Evolutionary conservation across 2,797 vertebrate species (phyloP).

Genomic region (Gallirallus australis): DNA sequence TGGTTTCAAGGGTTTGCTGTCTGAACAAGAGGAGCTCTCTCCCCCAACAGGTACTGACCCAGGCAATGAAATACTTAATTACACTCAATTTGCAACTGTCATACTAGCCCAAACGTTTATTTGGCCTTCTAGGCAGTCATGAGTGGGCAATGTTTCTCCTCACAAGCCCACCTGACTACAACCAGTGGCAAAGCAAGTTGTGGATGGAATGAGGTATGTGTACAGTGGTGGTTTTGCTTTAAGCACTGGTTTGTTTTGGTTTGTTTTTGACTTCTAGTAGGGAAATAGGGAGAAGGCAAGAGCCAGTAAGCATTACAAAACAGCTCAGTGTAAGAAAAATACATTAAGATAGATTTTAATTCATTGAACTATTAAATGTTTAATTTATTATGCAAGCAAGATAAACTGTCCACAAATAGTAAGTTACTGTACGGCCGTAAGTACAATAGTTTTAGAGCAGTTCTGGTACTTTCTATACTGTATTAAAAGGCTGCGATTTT

Average conservation of each 20-base stretch:
- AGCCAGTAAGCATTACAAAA: neutral
- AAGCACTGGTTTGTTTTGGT: too few species aligned
- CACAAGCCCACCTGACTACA: neutral
- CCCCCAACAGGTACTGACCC: too few species aligned
- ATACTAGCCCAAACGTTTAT: accelerated
- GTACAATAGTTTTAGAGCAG: conserved; percentile 54
- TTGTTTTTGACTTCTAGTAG: neutral
- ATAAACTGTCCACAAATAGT: conserved; percentile 66
- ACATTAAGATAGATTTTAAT: conserved; percentile 2
- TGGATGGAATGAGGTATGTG: too few species aligned
- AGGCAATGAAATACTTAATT: neutral
- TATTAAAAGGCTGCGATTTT: conserved; percentile 60
- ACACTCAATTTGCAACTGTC: neutral
- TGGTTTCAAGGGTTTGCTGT: neutral
- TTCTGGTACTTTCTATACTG: conserved; percentile 14
- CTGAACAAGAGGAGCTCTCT: neutral
- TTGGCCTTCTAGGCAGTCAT: too few species aligned
- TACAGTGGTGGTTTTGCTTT: neutral
- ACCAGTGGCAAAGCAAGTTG: accelerated
- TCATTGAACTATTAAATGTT: conserved; percentile 44
- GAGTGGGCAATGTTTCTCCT: neutral
- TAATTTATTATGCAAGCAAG: conserved; percentile 70
- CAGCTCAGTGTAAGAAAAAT: neutral
- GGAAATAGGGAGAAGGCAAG: neutral
- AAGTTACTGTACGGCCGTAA: conserved; percentile 50